Percentiles rank a stretch among this genome's conserved stretches.
phyloP scores from a whole-genome alignment of 2,113 vertebrate genomes.

The Spermophilus dauricus region DNA sequence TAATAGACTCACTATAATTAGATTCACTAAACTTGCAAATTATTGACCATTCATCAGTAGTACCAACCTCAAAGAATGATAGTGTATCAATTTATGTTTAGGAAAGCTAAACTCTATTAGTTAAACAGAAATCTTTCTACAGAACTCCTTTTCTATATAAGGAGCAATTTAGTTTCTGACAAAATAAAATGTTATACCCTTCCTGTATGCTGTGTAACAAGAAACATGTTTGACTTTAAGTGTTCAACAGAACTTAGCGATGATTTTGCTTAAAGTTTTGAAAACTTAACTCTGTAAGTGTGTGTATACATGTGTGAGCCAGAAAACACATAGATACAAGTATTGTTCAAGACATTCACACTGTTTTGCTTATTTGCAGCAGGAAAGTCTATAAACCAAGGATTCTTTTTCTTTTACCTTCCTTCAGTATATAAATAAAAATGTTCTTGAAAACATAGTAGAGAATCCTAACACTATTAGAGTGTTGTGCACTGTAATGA shows the following conservation, averaged over 20 bases:
- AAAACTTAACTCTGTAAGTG: neutral
- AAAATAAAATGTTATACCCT: neutral
- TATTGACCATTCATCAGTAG: neutral
- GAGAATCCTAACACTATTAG: neutral
- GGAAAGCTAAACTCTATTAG: neutral
- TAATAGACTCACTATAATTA: neutral
- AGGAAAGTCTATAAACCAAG: neutral
- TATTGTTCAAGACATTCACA: neutral
- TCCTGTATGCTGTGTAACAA: neutral
- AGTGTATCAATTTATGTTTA: neutral
- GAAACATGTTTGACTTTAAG: neutral
- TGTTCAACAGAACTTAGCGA: neutral
- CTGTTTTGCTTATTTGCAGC: neutral
- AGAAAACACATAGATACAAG: neutral
- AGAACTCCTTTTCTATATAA: neutral
- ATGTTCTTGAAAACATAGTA: neutral
- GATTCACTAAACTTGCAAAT: neutral
- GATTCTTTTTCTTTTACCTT: neutral
- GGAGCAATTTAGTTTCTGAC: neutral
- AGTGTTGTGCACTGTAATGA: too few relatives aligned
- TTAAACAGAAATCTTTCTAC: neutral
- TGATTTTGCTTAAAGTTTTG: neutral
- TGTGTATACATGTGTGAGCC: neutral
- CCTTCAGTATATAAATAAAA: neutral
- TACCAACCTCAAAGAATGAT: neutral